A percentile compares a stretch with the other conserved stretches of the same genome.
phyloP scores from a whole-genome alignment of 1,140 invertebrate species.

The Paraescarpia echinospica region DNA sequence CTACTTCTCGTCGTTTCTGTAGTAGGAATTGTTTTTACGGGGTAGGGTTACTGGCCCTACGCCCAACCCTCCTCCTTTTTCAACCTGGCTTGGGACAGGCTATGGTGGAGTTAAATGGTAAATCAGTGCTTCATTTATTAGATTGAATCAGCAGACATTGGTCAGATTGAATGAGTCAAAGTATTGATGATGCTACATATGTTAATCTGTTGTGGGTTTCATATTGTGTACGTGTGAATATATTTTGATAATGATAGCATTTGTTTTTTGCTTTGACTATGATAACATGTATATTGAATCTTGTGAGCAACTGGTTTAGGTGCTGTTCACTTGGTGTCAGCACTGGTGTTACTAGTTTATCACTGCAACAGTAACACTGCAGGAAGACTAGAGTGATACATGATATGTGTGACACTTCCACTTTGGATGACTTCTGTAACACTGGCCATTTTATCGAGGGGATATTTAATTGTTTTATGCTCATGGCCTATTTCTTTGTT shows the following conservation, averaged over 20 bases:
- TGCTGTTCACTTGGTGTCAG: neutral
- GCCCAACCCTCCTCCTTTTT: no score
- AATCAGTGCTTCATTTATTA: neutral
- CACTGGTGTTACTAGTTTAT: neutral
- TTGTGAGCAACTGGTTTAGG: neutral
- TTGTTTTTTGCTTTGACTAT: neutral
- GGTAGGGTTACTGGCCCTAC: no score
- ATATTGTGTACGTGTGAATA: neutral
- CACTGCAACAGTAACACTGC: no score
- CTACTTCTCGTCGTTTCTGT: no score
- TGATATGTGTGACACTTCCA: no score
- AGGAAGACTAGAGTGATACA: no score
- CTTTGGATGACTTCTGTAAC: no score
- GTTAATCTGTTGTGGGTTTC: neutral
- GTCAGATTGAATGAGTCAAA: neutral
- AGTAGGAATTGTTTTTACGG: no score
- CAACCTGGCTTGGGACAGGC: no score
- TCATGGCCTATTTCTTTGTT: neutral
- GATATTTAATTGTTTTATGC: neutral
- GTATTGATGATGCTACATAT: no score
- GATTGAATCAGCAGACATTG: neutral
- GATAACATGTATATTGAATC: neutral
- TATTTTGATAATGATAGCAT: neutral
- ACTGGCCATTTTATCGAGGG: neutral
- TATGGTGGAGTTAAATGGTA: no score